Conservation (phyloP, 2,797 vertebrate genomes). For the Hydrocynus forskahlii region DNA sequence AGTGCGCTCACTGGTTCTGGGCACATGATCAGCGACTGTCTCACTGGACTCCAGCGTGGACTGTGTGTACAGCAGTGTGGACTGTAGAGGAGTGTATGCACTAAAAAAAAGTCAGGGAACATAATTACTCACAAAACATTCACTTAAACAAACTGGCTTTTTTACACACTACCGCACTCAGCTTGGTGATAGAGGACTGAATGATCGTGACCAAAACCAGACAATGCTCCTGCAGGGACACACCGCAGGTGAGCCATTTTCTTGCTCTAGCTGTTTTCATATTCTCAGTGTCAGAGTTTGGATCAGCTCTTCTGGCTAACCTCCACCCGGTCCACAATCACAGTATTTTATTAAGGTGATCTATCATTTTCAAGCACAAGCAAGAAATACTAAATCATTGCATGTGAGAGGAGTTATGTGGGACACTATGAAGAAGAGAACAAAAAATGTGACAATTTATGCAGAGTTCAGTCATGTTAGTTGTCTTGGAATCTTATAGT, state of each 20-base stretch:
- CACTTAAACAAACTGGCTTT: background rate
- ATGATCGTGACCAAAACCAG: background rate
- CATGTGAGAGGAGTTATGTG: too few relatives aligned
- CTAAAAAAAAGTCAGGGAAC: conserved; percentile 81
- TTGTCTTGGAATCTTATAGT: background rate
- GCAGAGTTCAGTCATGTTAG: too few relatives aligned
- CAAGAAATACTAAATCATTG: too few relatives aligned
- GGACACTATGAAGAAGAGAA: too few relatives aligned
- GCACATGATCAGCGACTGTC: conserved; percentile 79
- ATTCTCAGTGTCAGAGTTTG: background rate
- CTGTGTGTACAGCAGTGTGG: conserved; percentile 86
- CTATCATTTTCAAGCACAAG: background rate
- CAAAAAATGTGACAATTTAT: too few relatives aligned
- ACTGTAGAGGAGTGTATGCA: conserved; percentile 82
- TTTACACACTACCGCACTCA: background rate
- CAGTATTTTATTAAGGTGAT: background rate
- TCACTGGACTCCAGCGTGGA: conserved; percentile 87
- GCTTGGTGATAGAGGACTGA: background rate
- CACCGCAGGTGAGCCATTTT: background rate
- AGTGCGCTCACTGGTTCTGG: conserved; percentile 84
- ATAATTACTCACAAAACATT: background rate
- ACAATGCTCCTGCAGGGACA: background rate
- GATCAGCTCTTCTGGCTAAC: background rate
- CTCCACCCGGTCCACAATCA: background rate
- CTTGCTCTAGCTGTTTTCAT: background rate